Evolutionary conservation across 2,113 vertebrate species (phyloP), one percentile per base, ranked within the genome.

Genomic region (Pseudolaguvia tuberculata): DNA sequence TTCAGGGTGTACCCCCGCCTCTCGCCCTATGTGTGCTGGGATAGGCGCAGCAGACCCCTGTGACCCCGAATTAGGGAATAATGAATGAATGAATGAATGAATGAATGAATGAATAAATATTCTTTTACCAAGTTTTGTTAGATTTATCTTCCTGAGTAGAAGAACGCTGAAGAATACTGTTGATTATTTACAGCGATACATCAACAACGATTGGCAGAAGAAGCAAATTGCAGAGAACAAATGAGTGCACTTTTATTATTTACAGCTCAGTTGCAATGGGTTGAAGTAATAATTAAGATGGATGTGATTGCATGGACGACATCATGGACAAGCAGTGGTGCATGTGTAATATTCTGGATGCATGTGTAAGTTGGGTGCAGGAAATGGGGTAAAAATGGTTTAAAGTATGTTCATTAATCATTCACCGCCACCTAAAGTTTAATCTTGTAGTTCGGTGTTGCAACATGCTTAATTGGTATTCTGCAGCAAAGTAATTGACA

Each of bases 321-420:
- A 29, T 35, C 25, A 42, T 51, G 39, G 55, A 35, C 31, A 4
- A 5, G 65, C 66, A 61, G n/a, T 61, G 23, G 47, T 29, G 47
- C 59, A 72, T 75, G 48, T 78, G 52, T 62, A 71, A 66, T 70
- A 45, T 63, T 35, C 56, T 15, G 21, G 52, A 72, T 72, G 52
- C 67, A 75, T 72, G 72, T 78, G 75, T 69, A 70, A 56, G 75
- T 59, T 72, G 21, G 55, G 67, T 74, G 48, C 25, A 25, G 25
- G 56, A 78, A 77, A 80, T 53, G 47, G 45, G 42, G 42, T 52
- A 55, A 57, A 75, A 57, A 70, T 79, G 77, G 73, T 79, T 70
- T 66, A 74, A 77, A 77, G 31, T 3, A 52, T 76, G 75, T 76
- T 76, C 73, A 76, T 80, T 68, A 80, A 80, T 82, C 62, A 73